A percentile compares a stretch with the other conserved stretches of the same genome.
Conservation (phyloP, 2,888 invertebrate species). For the Helicoverpa assulta region DNA sequence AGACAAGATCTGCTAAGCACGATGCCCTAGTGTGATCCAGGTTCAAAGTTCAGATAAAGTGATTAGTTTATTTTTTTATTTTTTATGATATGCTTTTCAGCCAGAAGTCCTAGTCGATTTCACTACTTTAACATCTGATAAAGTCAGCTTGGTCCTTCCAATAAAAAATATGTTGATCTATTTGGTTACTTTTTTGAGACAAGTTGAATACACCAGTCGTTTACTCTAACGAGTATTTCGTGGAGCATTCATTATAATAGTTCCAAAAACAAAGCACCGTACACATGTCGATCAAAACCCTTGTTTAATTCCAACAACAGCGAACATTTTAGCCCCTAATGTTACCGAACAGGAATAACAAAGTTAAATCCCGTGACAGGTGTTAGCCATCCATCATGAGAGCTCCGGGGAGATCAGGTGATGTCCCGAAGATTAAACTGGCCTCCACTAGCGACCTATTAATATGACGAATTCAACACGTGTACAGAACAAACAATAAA, state of each 20-base stretch:
- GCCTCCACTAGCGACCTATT: slow-evolving; percentile 24
- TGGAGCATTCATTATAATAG: neutral
- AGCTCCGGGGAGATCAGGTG: slow-evolving; percentile 57
- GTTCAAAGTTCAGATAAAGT: too few relatives aligned
- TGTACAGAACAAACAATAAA: slow-evolving; percentile 1
- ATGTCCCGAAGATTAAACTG: slow-evolving; percentile 65
- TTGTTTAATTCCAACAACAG: slow-evolving; percentile 15
- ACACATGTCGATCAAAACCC: slow-evolving; percentile 13
- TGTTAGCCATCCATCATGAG: slow-evolving; percentile 64
- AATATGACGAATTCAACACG: slow-evolving; percentile 40
- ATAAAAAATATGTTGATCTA: too few relatives aligned
- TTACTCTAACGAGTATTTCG: neutral
- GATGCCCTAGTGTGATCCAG: too few relatives aligned
- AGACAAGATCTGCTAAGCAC: too few relatives aligned
- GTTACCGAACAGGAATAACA: slow-evolving; percentile 34
- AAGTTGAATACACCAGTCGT: too few relatives aligned
- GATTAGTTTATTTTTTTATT: too few relatives aligned
- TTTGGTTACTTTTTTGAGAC: too few relatives aligned
- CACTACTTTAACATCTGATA: too few relatives aligned
- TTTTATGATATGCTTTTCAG: too few relatives aligned
- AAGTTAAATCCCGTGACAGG: slow-evolving; percentile 62
- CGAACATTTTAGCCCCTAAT: slow-evolving; percentile 14
- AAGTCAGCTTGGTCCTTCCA: too few relatives aligned
- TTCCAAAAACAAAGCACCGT: neutral
- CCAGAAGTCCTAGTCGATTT: too few relatives aligned